These are phyloP conservation scores for Thalpophila matura DNA, from an alignment of 2,888 invertebrate genomes.

Conservation along the genomic window DNA sequence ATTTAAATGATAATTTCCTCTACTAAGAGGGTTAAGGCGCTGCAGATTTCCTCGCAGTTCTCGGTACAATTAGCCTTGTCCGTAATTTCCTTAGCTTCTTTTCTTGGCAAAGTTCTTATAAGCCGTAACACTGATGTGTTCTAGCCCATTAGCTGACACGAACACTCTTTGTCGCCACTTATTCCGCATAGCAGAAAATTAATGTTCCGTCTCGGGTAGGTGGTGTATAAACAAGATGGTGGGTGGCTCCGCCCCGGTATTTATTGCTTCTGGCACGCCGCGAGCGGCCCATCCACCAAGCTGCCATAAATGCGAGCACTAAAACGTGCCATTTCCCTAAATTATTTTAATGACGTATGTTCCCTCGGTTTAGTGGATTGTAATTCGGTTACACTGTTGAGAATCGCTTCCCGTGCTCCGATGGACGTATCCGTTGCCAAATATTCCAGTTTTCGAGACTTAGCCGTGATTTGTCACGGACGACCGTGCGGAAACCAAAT, in stretches of 20 bases:
- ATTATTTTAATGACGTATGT: constrained; percentile 86
- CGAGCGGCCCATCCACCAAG: constrained; percentile 73
- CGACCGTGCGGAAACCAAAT: constrained; percentile 61
- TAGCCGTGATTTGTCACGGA: constrained; percentile 68
- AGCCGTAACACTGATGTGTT: constrained; percentile 76
- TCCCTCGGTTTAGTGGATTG: constrained; percentile 78
- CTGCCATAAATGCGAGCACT: constrained; percentile 83
- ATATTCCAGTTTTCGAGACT: constrained; percentile 66
- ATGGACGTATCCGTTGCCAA: constrained; percentile 71
- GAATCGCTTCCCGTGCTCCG: constrained; percentile 69
- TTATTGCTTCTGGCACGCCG: constrained; percentile 83
- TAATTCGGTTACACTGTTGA: constrained; percentile 78
- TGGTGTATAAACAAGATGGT: constrained; percentile 83
- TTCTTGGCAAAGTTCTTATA: constrained; percentile 71
- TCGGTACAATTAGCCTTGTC: constrained; percentile 61
- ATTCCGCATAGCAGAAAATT: constrained; percentile 82
- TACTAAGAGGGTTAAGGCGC: constrained; percentile 58
- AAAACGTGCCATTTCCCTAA: constrained; percentile 85
- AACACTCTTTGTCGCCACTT: constrained; percentile 82
- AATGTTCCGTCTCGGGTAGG: constrained; percentile 79
- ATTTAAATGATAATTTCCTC: constrained; percentile 74
- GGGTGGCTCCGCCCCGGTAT: constrained; percentile 80
- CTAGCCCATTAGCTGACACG: constrained; percentile 79
- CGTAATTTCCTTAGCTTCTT: constrained; percentile 55
- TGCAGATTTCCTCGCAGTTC: constrained; percentile 54